phyloP scores from a whole-genome alignment of 1,140 invertebrate species.

The Bombus polaris region DNA sequence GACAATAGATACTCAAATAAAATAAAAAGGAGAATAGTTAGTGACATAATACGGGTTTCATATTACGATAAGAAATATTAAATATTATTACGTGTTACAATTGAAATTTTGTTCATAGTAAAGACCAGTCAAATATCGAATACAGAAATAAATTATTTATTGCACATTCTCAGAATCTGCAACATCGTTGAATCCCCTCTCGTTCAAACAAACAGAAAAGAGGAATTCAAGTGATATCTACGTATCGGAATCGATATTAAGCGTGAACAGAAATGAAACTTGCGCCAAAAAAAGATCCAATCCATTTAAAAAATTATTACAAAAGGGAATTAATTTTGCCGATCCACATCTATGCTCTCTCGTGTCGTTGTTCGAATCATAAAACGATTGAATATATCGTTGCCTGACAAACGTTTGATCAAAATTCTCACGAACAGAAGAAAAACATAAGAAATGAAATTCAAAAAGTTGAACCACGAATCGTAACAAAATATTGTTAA shows the following conservation, averaged over 20 bases:
- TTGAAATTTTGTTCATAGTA: neutral
- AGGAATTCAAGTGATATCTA: too few relatives aligned
- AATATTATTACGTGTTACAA: neutral
- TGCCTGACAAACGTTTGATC: slow-evolving; percentile 21
- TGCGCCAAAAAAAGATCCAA: neutral
- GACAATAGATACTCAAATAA: neutral
- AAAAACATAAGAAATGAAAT: neutral
- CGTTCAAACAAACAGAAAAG: neutral
- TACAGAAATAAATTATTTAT: neutral
- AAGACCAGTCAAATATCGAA: neutral
- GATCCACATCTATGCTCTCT: neutral
- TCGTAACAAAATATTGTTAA: too few relatives aligned
- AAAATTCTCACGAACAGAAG: neutral
- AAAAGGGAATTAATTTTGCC: neutral
- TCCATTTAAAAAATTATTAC: neutral
- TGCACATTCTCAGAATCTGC: neutral
- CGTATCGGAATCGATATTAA: neutral
- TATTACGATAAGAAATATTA: neutral
- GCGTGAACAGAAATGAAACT: neutral
- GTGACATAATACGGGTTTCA: neutral
- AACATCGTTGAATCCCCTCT: too few relatives aligned
- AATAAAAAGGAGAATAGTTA: neutral
- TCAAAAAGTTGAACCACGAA: too few relatives aligned
- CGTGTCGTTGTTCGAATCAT: neutral
- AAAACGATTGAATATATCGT: neutral